phyloP scores from a whole-genome alignment of 2,113 vertebrate genomes.

The Zootoca vivipara region DNA sequence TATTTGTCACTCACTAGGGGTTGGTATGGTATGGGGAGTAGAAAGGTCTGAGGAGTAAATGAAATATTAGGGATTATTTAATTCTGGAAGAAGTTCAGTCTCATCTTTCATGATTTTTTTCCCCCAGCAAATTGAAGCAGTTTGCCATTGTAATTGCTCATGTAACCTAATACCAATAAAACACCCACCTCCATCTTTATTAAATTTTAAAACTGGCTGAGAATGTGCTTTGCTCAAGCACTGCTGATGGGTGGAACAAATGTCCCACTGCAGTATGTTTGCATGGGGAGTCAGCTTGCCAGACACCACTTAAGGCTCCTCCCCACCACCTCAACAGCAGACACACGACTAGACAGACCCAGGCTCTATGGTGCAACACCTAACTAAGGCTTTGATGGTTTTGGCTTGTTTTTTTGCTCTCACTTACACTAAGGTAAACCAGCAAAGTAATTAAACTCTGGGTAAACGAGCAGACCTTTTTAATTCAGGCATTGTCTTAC shows the following conservation, averaged over 20 bases:
- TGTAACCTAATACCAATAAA: conserved; percentile 37
- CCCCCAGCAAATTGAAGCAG: conserved; percentile 9
- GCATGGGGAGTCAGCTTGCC: not conserved
- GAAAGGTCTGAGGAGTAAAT: conserved; percentile 13
- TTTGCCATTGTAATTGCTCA: conserved; percentile 14
- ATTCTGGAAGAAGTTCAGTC: conserved; percentile 2
- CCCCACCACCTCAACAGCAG: fast-evolving
- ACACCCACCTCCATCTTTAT: conserved; percentile 38
- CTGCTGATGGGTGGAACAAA: conserved; percentile 38
- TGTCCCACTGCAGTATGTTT: not conserved
- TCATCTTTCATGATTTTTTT: not conserved
- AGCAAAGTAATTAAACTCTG: fast-evolving
- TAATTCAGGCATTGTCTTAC: not conserved
- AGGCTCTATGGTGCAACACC: not conserved
- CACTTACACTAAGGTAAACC: fast-evolving
- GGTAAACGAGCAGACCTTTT: not conserved
- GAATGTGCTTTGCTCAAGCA: not conserved
- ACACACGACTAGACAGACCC: not conserved
- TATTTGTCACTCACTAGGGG: not conserved
- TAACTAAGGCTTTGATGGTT: not conserved
- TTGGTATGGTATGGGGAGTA: not conserved
- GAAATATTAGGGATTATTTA: not conserved
- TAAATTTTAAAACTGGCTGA: conserved; percentile 48
- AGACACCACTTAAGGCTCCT: not conserved
- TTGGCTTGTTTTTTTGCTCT: not conserved